A percentile compares a stretch with the other conserved stretches of the same genome.
Evolutionary conservation across 2,797 vertebrate genomes (phyloP).

Genomic region (Thaleichthys pacificus): DNA sequence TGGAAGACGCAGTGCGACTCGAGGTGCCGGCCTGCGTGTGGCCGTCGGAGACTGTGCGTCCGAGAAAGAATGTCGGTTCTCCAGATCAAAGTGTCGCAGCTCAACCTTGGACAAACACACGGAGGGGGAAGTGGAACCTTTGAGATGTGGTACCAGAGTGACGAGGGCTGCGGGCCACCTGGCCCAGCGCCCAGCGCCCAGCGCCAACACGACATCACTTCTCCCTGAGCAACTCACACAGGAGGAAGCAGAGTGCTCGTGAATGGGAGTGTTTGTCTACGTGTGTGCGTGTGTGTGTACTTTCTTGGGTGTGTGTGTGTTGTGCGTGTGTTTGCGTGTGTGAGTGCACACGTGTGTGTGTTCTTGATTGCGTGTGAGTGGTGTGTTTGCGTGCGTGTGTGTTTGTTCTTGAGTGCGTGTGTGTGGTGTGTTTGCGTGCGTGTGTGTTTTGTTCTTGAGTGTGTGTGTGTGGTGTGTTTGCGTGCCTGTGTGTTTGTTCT

Average conservation of each 20-base stretch:
- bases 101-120: slow-evolving; percentile 57
- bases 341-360: background rate
- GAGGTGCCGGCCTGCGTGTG: too few relatives aligned
- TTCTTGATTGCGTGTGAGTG: background rate
- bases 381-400: too few relatives aligned
- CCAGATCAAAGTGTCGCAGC: slow-evolving; percentile 46
- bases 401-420: too few relatives aligned
- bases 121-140: slow-evolving; percentile 51
- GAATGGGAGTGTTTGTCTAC: slow-evolving; percentile 18
- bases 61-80: slow-evolving; percentile 31
- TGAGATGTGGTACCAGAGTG: slow-evolving; percentile 50
- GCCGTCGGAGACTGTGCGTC: background rate
- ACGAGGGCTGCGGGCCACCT: slow-evolving; percentile 62
- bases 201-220: slow-evolving; percentile 65
- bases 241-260: slow-evolving; percentile 45
- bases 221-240: slow-evolving; percentile 56
- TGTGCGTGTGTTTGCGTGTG: slow-evolving; percentile 17
- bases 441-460: background rate
- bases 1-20: too few relatives aligned
- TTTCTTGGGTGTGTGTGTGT: slow-evolving; percentile 26
- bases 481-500: background rate
- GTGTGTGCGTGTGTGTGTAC: slow-evolving; percentile 11
- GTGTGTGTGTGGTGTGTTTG: slow-evolving; percentile 33
- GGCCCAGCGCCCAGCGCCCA: slow-evolving; percentile 40
- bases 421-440: slow-evolving; percentile 11